Evolutionary conservation across 2,888 invertebrate species (phyloP).

Genomic region (Spodoptera exigua): DNA sequence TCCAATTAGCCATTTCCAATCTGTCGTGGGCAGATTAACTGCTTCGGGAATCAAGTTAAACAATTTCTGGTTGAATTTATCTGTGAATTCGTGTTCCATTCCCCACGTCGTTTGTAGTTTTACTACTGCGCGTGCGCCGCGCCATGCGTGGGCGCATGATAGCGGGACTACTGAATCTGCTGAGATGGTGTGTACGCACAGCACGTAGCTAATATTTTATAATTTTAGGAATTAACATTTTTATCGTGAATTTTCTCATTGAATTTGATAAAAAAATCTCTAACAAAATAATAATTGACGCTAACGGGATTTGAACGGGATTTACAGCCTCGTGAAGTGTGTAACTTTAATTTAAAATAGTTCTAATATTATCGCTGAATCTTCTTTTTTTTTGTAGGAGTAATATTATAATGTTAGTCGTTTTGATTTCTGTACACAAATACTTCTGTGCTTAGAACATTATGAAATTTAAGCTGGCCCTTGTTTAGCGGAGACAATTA

Average conservation of each 20-base stretch:
- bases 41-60: background rate
- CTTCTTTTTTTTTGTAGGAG: too few species aligned
- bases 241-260: conserved; percentile 1
- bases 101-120: conserved; percentile 22
- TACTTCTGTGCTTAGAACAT: too few species aligned
- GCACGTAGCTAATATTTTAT: conserved; percentile 23
- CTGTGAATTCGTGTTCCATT: conserved; percentile 11
- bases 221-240: conserved; percentile 21
- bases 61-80: background rate
- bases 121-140: conserved; percentile 10
- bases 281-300: too few species aligned
- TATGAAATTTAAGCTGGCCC: too few species aligned
- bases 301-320: too few species aligned
- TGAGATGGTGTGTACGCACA: conserved; percentile 12
- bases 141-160: conserved; percentile 29
- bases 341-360: too few species aligned
- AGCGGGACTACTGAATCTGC: conserved; percentile 9
- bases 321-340: too few species aligned
- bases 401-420: too few species aligned
- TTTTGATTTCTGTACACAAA: too few species aligned
- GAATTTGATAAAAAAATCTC: too few species aligned
- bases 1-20: background rate
- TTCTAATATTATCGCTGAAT: too few species aligned
- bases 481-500: too few species aligned
- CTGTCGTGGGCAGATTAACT: background rate